Evolutionary conservation across 2,113 vertebrate species (phyloP), one percentile per base, ranked within the genome.

Genomic region (Machaerirhynchus nigripectus): DNA sequence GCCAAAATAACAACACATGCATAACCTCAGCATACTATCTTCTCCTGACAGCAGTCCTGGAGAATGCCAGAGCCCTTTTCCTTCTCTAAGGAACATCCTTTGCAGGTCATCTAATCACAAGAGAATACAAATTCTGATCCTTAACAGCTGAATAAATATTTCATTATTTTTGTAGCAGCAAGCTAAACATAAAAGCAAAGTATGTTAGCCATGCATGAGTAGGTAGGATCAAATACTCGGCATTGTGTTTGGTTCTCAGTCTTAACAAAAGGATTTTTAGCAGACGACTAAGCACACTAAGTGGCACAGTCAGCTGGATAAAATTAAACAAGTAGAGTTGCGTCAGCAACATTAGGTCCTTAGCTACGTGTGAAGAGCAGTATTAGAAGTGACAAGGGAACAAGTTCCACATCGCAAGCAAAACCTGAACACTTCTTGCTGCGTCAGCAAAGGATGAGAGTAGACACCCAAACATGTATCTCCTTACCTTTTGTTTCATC

Each of bases 191-290:
- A 65, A 95, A 94, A 94, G 78, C 42, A 87, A 91, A 76, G 46
- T 26, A 73, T 53, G 42, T 71, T 87, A 93, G 74, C 57, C 81
- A 74, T 59, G 57, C 79, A 69, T 91, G 96, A 96, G 67, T 35
- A 94, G 81, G 49, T 70, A 79, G 78, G 81, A 96, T 94, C 85
- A 96, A 91, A 89, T 56, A 85, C 46, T 55, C 2, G 0, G 18
- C n/a, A n/a, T 20, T 53, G 39, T 60, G 37, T 49, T 94, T 55
- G 35, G 68, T 84, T 84, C 83, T 69, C 31, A 5, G 18, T 90
- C 76, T 87, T 84, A 93, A 93, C 85, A 87, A 89, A 90, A 92
- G 69, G 68, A 92, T 90, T 95, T 94, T 96, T 71, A 96, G 89
- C 91, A 96, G 68, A 64, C 17, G 68, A 95, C 92, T 93, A 93